Conservation (phyloP, 2,888 invertebrate genomes). For the Microctonus aethiopoides region DNA sequence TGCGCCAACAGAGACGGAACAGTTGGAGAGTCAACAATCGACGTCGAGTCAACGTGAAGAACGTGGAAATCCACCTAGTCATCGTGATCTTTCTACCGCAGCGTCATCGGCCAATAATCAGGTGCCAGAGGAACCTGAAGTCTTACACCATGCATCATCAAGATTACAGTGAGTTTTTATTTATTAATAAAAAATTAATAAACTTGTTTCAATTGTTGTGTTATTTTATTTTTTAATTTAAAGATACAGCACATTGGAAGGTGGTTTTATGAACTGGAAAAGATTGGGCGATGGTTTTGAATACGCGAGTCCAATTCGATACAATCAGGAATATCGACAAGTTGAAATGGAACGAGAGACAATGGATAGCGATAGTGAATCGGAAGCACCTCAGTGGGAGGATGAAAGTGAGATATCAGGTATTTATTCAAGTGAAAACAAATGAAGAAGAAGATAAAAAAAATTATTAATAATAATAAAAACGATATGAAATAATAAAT, state of each 20-base stretch:
- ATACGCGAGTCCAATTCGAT: constrained; percentile 72
- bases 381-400: constrained; percentile 54
- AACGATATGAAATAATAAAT: background rate
- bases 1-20: constrained; percentile 55
- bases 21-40: constrained; percentile 53
- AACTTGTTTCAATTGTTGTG: background rate
- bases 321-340: constrained; percentile 73
- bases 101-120: constrained; percentile 42
- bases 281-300: constrained; percentile 67
- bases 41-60: constrained; percentile 58
- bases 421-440: constrained; percentile 40
- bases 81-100: constrained; percentile 66
- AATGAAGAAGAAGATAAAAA: background rate
- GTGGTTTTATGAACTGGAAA: constrained; percentile 65
- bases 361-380: constrained; percentile 55
- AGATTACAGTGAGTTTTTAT: constrained; percentile 57
- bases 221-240: constrained; percentile 21
- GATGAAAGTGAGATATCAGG: constrained; percentile 61
- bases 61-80: constrained; percentile 70
- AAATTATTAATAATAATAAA: background rate
- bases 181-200: background rate
- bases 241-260: constrained; percentile 61
- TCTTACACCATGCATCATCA: constrained; percentile 62
- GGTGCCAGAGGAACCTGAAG: constrained; percentile 51
- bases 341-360: constrained; percentile 67